These are phyloP conservation scores for Aporophyla lueneburgensis DNA, from an alignment of 2,888 invertebrate genomes.

Conservation along the genomic window DNA sequence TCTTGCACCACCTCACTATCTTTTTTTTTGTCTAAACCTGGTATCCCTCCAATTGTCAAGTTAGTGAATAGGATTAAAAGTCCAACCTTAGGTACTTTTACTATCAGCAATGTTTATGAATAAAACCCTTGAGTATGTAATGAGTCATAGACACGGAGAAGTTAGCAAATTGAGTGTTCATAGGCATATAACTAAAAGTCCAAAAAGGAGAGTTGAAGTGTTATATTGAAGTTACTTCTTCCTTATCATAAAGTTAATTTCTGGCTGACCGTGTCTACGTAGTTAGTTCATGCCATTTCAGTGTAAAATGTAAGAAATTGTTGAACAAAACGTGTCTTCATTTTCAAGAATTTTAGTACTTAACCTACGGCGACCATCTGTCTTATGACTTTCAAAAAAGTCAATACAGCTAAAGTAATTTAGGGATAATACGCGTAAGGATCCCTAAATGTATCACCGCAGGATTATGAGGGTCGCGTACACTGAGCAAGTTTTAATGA, in stretches of 20 bases:
- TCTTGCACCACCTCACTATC: no score
- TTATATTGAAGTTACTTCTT: no score
- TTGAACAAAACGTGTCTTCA: neutral
- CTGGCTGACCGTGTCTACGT: no score
- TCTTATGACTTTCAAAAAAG: constrained; percentile 41
- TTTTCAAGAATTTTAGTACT: neutral
- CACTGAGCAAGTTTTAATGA: constrained; percentile 67
- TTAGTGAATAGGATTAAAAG: no score
- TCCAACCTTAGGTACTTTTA: no score
- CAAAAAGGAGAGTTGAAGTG: neutral
- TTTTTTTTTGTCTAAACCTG: no score
- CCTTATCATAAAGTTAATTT: no score
- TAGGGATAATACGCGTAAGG: constrained; percentile 48
- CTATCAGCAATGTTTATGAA: no score
- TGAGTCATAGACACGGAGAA: neutral
- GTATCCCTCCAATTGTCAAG: no score
- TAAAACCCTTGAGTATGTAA: neutral
- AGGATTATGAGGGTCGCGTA: constrained; percentile 63
- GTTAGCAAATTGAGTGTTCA: neutral
- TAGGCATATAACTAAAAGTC: neutral
- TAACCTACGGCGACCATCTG: neutral
- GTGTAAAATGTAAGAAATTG: neutral
- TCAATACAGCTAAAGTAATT: constrained; percentile 59
- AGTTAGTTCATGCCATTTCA: neutral
- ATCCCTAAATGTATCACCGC: constrained; percentile 55